Base-by-base conservation (phyloP, 92 coral and sea anemone species). In the Heliopora coerulea region DNA sequence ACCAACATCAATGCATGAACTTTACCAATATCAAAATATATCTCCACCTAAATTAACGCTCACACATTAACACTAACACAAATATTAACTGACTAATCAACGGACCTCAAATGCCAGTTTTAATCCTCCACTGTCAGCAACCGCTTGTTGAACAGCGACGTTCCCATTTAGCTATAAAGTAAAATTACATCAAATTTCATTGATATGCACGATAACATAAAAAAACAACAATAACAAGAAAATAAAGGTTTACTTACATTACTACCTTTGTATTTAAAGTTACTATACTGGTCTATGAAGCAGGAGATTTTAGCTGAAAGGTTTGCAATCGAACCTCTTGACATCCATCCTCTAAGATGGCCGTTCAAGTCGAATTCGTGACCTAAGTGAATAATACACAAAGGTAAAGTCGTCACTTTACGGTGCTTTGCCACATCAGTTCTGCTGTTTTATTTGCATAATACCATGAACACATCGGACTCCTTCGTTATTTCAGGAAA, bases 101-200 rank as follows among this genome's bases (percentile, higher is more conserved):
- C 74, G 7, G 1, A 67, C 74, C 60, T 67, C 58, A n/a, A 67
- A 67, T 3, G 74, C 74, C 11, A 67, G 35, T 18, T n/a, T 49
- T 29, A 67, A 24, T 2, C 74, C 74, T 25, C 74, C 74, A 44
- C 14, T 67, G 27, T 67, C 74, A 67, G 58, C 28, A 67, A 12
- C 44, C 29, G 30, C 30, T 21, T 67, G 58, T 18, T 35, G 59
- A 15, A 26, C 29, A 14, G 15, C 59, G 15, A 34, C 24, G 33
- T 44, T 29, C 0, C 25, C 23, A 2, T 42, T 56, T 23, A 65
- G 9, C 68, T 62, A 27, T 2, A 62, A 62, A 34, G 18, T 58
- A 25, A 21, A 58, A 58, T 12, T n/a, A n/a, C n/a, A n/a, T n/a
- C 29, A 54, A 12, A 9, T 54, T 54, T 54, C 29, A 1, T 54